These are phyloP conservation scores for Conger conger DNA, from an alignment of 2,113 vertebrate species.

Conservation along the genomic window DNA sequence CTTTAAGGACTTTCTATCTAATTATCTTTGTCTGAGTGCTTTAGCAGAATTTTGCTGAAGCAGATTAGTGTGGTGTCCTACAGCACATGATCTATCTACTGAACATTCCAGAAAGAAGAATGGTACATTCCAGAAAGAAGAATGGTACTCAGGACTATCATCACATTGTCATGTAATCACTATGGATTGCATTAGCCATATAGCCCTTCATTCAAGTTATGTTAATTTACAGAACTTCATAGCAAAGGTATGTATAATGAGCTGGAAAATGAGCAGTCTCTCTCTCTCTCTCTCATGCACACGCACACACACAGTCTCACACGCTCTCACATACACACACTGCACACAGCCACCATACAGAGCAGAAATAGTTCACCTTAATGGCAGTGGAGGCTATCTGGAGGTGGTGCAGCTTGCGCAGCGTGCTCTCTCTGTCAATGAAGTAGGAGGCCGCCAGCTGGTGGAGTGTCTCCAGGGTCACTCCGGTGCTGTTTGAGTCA, in stretches of 20 bases:
- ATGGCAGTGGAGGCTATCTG: constrained; percentile 78
- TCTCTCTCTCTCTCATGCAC: no score
- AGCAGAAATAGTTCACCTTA: constrained; percentile 64
- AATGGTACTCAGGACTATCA: no score
- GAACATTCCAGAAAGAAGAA: no score
- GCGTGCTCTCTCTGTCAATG: constrained; percentile 76
- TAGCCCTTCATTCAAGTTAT: not conserved
- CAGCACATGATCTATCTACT: not conserved
- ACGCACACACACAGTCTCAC: not conserved
- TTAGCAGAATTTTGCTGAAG: constrained; percentile 53
- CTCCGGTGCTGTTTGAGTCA: constrained; percentile 69
- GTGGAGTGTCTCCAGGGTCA: constrained; percentile 77
- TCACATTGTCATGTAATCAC: no score
- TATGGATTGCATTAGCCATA: no score
- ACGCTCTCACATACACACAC: not conserved
- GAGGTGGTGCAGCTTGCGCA: constrained; percentile 77
- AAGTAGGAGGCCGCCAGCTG: constrained; percentile 81
- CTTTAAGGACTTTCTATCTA: constrained; percentile 51
- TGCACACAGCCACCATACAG: not conserved
- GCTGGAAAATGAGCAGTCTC: not conserved
- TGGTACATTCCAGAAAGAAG: no score
- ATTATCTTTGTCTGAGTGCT: constrained; percentile 60
- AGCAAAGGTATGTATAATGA: not conserved
- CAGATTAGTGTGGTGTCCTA: not conserved
- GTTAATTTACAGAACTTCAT: not conserved